Percentiles rank a stretch among this genome's conserved stretches.
phyloP scores from a whole-genome alignment of 2,797 vertebrate species.

The Eurystomus glaucurus region DNA sequence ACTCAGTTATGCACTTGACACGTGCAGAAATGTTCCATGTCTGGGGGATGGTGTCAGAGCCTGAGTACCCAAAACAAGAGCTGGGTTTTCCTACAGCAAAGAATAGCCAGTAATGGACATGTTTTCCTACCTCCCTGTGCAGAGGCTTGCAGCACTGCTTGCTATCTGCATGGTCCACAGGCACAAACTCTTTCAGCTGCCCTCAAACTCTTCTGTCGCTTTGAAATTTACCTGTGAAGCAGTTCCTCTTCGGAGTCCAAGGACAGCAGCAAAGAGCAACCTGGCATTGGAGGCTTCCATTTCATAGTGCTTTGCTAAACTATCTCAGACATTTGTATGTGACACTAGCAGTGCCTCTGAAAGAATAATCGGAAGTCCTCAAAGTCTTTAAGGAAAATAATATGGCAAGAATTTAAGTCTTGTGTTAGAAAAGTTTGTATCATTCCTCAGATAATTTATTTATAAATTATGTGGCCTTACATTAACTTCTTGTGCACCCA shows the following conservation, averaged over 20 bases:
- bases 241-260: background rate
- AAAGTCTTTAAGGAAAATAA: constrained; percentile 61
- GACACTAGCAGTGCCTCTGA: background rate
- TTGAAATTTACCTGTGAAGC: background rate
- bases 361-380: constrained; percentile 30
- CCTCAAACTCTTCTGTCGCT: background rate
- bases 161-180: background rate
- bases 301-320: accelerated
- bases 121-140: background rate
- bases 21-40: accelerated
- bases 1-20: background rate
- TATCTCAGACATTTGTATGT: background rate
- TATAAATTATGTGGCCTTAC: constrained; percentile 51
- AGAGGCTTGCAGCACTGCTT: background rate
- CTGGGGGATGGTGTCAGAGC: background rate
- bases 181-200: background rate
- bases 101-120: background rate
- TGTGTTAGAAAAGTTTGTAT: constrained; percentile 49
- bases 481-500: constrained; percentile 25
- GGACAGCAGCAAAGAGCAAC: background rate
- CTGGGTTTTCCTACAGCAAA: accelerated
- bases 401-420: constrained; percentile 50
- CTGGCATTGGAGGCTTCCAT: accelerated
- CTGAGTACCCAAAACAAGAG: background rate
- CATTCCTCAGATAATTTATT: constrained; percentile 42